Conservation (phyloP, 2,888 invertebrate genomes). For the Mimachlamys varia region DNA sequence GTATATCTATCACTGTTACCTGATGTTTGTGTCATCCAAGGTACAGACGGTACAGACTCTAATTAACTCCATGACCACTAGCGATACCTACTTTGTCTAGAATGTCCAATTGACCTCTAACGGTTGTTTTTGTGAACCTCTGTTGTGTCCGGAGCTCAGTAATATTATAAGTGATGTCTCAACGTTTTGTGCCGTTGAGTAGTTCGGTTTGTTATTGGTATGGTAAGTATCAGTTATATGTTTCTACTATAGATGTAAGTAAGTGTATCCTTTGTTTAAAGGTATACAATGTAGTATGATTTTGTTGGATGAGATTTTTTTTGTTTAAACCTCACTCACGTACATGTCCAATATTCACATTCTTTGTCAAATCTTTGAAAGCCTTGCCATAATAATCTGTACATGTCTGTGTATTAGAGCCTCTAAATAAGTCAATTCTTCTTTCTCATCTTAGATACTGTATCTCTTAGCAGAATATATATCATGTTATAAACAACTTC, state of each 20-base stretch:
- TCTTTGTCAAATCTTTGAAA: neutral
- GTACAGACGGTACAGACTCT: too few species aligned
- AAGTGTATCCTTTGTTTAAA: neutral
- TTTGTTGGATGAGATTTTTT: neutral
- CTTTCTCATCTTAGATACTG: neutral
- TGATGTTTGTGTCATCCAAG: too few species aligned
- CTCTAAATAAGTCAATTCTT: neutral
- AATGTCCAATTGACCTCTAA: neutral
- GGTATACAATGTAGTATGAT: too few species aligned
- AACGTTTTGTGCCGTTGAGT: neutral
- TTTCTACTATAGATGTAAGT: neutral
- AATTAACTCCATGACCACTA: neutral
- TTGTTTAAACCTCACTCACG: neutral
- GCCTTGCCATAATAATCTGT: neutral
- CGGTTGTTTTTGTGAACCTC: neutral
- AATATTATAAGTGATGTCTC: constrained; percentile 12
- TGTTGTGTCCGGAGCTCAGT: neutral
- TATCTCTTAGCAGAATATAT: neutral
- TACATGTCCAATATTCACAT: neutral
- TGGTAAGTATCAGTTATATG: neutral
- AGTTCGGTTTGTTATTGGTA: neutral
- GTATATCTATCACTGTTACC: neutral
- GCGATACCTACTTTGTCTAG: neutral
- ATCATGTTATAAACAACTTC: neutral
- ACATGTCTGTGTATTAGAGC: neutral